phyloP scores from a whole-genome alignment of 2,888 invertebrate species.

The Seira sanloemensis region DNA sequence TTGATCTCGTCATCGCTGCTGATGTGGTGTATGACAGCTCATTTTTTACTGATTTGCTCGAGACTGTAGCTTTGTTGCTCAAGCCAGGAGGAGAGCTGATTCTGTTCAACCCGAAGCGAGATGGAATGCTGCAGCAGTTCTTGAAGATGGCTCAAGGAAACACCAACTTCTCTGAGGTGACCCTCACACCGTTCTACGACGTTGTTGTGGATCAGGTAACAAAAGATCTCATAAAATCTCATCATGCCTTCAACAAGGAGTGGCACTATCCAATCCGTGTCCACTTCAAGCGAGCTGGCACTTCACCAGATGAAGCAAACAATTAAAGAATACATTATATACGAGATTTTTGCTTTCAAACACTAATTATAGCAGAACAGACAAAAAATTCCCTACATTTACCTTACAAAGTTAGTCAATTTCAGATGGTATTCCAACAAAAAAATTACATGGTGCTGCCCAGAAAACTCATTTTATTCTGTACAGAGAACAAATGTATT shows the following conservation, averaged over 20 bases:
- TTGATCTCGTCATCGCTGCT: conserved; percentile 62
- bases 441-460: background rate
- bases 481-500: background rate
- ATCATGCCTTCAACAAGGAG: conserved; percentile 41
- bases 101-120: conserved; percentile 63
- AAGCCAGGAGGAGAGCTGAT: conserved; percentile 61
- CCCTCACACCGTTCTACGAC: conserved; percentile 36
- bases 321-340: background rate
- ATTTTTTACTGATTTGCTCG: conserved; percentile 34
- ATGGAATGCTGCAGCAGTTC: conserved; percentile 51
- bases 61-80: conserved; percentile 47
- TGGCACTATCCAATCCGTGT: conserved; percentile 58
- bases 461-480: background rate
- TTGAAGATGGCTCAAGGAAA: conserved; percentile 23
- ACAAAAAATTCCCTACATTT: no score
- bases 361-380: no score
- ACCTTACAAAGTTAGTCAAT: no score
- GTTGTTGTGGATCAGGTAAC: conserved; percentile 19
- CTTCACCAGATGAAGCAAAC: background rate
- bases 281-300: conserved; percentile 8
- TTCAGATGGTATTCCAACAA: no score
- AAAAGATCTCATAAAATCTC: conserved; percentile 20
- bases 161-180: conserved; percentile 34
- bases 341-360: no score
- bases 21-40: conserved; percentile 60